phyloP scores from a whole-genome alignment of 1,140 invertebrate genomes.

The Probaryconus sp. region DNA sequence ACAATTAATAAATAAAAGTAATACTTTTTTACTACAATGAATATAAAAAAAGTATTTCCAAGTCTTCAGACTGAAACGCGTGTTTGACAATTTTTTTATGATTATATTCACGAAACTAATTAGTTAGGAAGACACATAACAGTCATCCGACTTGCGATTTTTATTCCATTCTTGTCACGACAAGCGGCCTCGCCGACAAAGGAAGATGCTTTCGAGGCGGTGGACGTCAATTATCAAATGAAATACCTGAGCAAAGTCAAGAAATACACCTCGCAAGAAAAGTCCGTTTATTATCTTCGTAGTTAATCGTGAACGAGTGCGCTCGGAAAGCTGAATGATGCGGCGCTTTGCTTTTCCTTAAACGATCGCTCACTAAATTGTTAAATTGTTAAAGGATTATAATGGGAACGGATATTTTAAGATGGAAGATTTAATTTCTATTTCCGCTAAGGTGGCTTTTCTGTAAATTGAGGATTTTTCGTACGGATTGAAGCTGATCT shows the following conservation, averaged over 20 bases:
- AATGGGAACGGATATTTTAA: background rate
- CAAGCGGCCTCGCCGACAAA: conserved; percentile 11
- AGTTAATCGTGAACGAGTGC: background rate
- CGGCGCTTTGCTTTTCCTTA: too few species aligned
- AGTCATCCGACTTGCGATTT: background rate
- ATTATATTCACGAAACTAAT: conserved; percentile 8
- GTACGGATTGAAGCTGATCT: conserved; percentile 33
- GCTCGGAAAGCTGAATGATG: too few species aligned
- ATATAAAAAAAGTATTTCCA: background rate
- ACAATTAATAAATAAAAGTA: too few species aligned
- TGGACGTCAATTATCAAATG: conserved; percentile 16
- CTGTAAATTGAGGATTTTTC: conserved; percentile 16
- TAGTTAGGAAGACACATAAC: conserved; percentile 28
- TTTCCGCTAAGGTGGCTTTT: background rate
- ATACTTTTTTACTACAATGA: too few species aligned
- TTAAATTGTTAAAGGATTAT: background rate
- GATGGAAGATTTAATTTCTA: background rate
- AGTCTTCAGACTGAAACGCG: conserved; percentile 3
- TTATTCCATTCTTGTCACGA: conserved; percentile 18
- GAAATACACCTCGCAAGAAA: conserved; percentile 14
- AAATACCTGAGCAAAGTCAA: conserved; percentile 10
- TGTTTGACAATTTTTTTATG: background rate
- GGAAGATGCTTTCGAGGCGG: conserved; percentile 2
- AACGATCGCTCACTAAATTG: too few species aligned
- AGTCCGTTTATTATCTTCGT: background rate